Evolutionary conservation across 53 echinoderm and acorn worm species (phyloP), one percentile per base, ranked within the genome.

Genomic region (Crossaster papposus): DNA sequence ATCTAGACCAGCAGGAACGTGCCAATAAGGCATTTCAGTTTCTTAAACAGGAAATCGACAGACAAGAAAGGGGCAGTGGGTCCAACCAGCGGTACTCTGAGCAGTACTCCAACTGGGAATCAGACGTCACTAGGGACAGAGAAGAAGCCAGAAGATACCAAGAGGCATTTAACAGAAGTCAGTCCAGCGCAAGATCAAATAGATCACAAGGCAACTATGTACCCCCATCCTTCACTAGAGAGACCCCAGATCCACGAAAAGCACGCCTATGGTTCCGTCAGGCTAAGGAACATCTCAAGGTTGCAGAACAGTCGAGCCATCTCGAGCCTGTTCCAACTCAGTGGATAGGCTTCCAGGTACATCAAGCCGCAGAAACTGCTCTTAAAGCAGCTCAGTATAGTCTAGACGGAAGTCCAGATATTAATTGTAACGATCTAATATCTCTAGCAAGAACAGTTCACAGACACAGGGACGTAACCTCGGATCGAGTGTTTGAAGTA

Each of bases 11-110:
- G 53, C 79, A 90, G 36, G 79, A 79, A 36, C 31, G 91, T 83
- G 91, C 92, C 7, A 82, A 51, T 29, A 84, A 83, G 64, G 89
- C 91, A 1, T 95, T 95, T 65, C 81, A 95, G 85, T 91, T 85
- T 76, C 78, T 95, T 0, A 79, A 93, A 73, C 58, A 55, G 17
- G 91, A 91, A 79, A 91, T 95, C 6, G 91, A 88, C 0, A 53
- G 86, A 38, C 73, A 74, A n/a, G 83, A 90, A 44, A 51, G 32
- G n/a, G 28, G 33, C 29, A 20, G 23, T 17, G 13, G 38, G 1
- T 58, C 72, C 22, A 14, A 23, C 23, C 28, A 55, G 63, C 14
- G 80, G 5, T 55, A 58, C 30, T 54, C 31, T 63, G 64, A 63
- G 34, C 54, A 65, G 8, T 90, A 82, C 30, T 72, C 81, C 4